Evolutionary conservation across 2,888 invertebrate genomes (phyloP), one percentile per base, ranked within the genome.

Genomic region (Lithophane ornitopus): DNA sequence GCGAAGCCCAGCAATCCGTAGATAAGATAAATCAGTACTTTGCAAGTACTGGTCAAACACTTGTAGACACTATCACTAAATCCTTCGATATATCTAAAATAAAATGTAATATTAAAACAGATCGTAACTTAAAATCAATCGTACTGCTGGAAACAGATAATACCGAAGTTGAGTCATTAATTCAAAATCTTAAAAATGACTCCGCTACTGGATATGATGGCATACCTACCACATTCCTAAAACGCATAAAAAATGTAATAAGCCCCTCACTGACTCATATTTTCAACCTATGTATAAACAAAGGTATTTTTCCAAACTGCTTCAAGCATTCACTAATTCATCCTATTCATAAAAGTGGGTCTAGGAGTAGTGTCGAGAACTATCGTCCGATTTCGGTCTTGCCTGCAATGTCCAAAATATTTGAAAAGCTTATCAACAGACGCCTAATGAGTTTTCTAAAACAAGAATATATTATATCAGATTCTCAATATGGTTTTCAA

Each of bases 61-160:
- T 58, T 58, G 58, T 58, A 26, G 26, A 58, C 16, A 26, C 26
- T 58, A 58, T 58, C 16, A 28, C 26, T 26, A 58, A 26, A 63
- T 44, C 26, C 26, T 19, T 11, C 26, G 63, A 46, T 63, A 63
- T 26, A 63, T 63, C 62, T 26, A 44, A 63, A 41, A 63, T 63
- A 63, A 41, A 2, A 63, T 44, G 26, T 46, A 19, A 26, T 26
- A 28, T 46, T 65, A 44, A 65, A 26, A 63, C 63, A 8, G 19
- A 46, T n/a, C 41, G n/a, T 44, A 63, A 16, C 8, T 16, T 41
- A 41, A 63, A 63, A 44, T 63, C 62, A 8, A n/a, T 65, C 26
- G 63, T 65, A 65, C 41, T 65, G 63, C 63, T 65, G 26, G 44
- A 44, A 46, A 46, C 44, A 46, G 19, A 46, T 46, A 46, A 46